Percentiles rank a stretch among this genome's conserved stretches.
phyloP scores from a whole-genome alignment of 2,113 vertebrate species.

The Myanophis thanlyinensis region DNA sequence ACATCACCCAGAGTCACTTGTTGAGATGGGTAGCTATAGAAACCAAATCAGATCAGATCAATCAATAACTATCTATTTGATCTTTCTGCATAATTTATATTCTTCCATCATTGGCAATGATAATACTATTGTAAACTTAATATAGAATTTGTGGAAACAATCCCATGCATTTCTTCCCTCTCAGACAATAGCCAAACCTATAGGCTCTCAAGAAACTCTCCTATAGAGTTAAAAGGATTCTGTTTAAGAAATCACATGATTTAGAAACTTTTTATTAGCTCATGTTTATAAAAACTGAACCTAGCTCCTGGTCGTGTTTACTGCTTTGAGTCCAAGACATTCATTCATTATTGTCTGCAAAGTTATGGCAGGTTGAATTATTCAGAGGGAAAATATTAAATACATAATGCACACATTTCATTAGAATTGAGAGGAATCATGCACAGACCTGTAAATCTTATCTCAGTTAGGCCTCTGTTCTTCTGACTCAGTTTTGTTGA shows the following conservation, averaged over 20 bases:
- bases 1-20: not conserved
- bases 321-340: not conserved
- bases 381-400: constrained; percentile 7
- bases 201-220: not conserved
- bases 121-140: not conserved
- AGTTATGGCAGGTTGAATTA: not conserved
- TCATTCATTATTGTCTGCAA: not conserved
- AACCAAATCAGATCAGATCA: not conserved
- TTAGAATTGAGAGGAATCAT: not conserved
- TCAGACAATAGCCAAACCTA: not conserved
- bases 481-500: constrained; percentile 35
- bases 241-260: not conserved
- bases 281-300: not conserved
- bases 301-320: not conserved
- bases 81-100: not conserved
- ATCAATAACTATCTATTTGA: not conserved
- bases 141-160: not conserved
- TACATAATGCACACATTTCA: not conserved
- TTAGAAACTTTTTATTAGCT: rapidly evolving
- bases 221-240: not conserved
- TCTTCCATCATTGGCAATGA: not conserved
- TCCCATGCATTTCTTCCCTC: not conserved
- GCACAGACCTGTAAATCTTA: not conserved
- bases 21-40: not conserved
- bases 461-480: constrained; percentile 20